These are phyloP conservation scores for Carassius auratus DNA, from an alignment of 2,113 vertebrate genomes.

Conservation along the genomic window DNA sequence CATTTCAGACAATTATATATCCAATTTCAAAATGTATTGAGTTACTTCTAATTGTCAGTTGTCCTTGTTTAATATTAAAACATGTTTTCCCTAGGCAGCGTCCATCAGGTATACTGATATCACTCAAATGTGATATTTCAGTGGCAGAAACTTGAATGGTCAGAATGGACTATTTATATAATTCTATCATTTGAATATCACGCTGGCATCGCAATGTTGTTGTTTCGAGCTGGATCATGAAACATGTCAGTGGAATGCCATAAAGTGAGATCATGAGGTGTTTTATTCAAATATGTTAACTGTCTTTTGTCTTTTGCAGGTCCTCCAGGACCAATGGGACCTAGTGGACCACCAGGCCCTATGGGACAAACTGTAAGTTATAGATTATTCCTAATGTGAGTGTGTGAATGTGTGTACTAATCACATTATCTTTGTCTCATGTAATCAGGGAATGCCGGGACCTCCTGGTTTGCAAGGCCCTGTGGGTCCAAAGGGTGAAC, in stretches of 20 bases:
- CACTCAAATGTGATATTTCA: not conserved
- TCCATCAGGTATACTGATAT: not conserved
- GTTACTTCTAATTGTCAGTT: not conserved
- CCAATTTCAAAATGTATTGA: not conserved
- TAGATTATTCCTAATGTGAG: not conserved
- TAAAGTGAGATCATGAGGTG: not conserved
- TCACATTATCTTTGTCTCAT: slow-evolving; percentile 4
- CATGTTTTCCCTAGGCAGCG: not conserved
- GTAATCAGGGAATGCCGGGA: slow-evolving; percentile 82
- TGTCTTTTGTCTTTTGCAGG: slow-evolving; percentile 69
- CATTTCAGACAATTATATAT: not conserved
- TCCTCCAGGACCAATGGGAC: slow-evolving; percentile 84
- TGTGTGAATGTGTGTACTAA: slow-evolving; percentile 24
- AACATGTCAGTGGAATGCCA: not conserved
- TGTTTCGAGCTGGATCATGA: not conserved
- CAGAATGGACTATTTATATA: not conserved
- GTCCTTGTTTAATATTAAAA: not conserved
- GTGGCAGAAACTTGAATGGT: not conserved
- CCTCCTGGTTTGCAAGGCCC: slow-evolving; percentile 76
- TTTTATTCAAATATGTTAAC: not conserved
- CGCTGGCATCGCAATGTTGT: not conserved
- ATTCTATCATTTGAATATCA: not conserved
- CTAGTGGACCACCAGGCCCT: slow-evolving; percentile 80
- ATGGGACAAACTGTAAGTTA: slow-evolving; percentile 82
- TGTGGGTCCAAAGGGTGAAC: slow-evolving; percentile 82